phyloP scores from a whole-genome alignment of 1,140 invertebrate genomes.

The Drosophila novamexicana region DNA sequence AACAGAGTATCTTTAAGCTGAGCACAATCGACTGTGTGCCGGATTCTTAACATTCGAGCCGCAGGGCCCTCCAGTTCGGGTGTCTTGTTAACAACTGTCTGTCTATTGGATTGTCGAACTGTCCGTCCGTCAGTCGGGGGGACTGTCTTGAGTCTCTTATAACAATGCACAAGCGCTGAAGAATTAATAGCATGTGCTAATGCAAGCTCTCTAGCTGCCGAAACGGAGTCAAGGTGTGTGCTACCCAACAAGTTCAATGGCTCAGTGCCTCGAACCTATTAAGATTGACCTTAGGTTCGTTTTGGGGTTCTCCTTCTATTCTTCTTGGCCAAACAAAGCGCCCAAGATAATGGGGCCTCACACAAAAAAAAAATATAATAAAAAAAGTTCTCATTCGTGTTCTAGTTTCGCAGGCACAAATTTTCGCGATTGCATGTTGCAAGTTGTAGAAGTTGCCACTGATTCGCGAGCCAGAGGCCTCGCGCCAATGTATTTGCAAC shows the following conservation, averaged over 20 bases:
- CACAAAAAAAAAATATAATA: slow-evolving; percentile 18
- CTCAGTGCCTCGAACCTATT: slow-evolving; percentile 60
- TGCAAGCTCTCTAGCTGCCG: slow-evolving; percentile 24
- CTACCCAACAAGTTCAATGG: slow-evolving; percentile 75
- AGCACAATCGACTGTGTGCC: background rate
- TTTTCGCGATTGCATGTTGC: slow-evolving; percentile 54
- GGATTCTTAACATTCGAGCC: slow-evolving; percentile 20
- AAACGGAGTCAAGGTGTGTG: slow-evolving; percentile 43
- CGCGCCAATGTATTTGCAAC: slow-evolving; percentile 39
- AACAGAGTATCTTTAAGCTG: background rate
- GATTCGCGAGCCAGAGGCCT: slow-evolving; percentile 44
- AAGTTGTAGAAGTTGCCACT: slow-evolving; percentile 66
- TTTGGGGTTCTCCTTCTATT: slow-evolving; percentile 24
- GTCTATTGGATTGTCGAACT: slow-evolving; percentile 22
- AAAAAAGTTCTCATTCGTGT: slow-evolving; percentile 77
- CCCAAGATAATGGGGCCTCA: slow-evolving; percentile 54
- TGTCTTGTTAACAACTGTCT: slow-evolving; percentile 36
- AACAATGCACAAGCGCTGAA: slow-evolving; percentile 42
- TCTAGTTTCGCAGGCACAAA: slow-evolving; percentile 68
- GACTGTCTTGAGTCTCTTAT: slow-evolving; percentile 13
- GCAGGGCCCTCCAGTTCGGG: slow-evolving; percentile 4
- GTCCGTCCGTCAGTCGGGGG: slow-evolving; percentile 9
- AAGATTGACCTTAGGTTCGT: slow-evolving; percentile 73
- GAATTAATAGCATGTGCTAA: slow-evolving; percentile 42
- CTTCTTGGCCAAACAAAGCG: slow-evolving; percentile 69